A percentile compares a stretch with the other conserved stretches of the same genome.
phyloP scores from a whole-genome alignment of 2,888 invertebrate genomes.

The Caenorhabditis doughertyi region DNA sequence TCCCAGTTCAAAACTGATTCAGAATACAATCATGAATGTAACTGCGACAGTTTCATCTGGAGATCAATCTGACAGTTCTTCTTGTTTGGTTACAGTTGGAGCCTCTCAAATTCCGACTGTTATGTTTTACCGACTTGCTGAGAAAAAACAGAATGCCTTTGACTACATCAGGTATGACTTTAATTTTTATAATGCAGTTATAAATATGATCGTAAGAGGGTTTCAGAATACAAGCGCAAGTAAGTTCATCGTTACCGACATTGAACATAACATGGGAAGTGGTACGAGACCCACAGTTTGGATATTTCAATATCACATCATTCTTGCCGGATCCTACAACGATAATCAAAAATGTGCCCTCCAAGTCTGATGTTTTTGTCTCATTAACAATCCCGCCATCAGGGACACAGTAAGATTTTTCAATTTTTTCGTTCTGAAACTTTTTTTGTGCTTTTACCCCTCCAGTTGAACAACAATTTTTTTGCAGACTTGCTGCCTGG shows the following conservation, averaged over 20 bases:
- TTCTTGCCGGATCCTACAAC: constrained; percentile 45
- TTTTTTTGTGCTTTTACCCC: too few relatives aligned
- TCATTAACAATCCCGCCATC: constrained; percentile 72
- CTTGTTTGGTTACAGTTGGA: constrained; percentile 55
- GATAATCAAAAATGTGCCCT: constrained; percentile 46
- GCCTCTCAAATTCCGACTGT: constrained; percentile 49
- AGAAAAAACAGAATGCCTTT: constrained; percentile 59
- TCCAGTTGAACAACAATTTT: not conserved
- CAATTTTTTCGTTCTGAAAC: too few relatives aligned
- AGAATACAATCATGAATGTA: constrained; percentile 52
- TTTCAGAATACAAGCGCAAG: constrained; percentile 62
- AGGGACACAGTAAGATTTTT: constrained; percentile 53
- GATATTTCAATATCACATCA: constrained; percentile 58
- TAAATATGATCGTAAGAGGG: too few relatives aligned
- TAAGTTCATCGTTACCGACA: constrained; percentile 28
- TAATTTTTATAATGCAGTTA: not conserved
- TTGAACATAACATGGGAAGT: constrained; percentile 61
- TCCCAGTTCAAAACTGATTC: constrained; percentile 25
- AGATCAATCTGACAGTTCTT: constrained; percentile 51
- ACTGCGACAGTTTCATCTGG: constrained; percentile 44
- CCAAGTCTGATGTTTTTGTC: constrained; percentile 53
- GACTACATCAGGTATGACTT: constrained; percentile 58
- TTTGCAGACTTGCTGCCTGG: constrained; percentile 34
- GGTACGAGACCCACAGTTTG: constrained; percentile 49
- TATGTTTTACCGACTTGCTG: constrained; percentile 40